Percentiles rank a stretch among this genome's conserved stretches.
Evolutionary conservation across 2,888 invertebrate genomes (phyloP).

Genomic region (Cepaea hortensis): DNA sequence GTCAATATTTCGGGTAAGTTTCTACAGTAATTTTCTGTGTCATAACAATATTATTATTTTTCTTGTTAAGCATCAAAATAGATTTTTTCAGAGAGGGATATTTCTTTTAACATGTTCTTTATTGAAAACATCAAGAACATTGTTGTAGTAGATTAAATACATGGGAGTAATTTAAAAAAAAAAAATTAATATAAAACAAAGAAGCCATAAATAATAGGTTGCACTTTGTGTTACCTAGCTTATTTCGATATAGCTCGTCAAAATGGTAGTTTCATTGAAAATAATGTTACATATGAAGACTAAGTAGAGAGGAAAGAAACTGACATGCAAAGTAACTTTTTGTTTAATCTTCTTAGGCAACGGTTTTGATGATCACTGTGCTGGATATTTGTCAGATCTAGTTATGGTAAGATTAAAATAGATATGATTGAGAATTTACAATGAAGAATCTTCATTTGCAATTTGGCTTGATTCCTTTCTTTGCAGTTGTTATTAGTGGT

Average conservation of each 20-base stretch:
- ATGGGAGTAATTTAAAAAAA: too few relatives aligned
- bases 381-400: constrained; percentile 36
- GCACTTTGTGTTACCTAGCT: too few relatives aligned
- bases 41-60: neutral
- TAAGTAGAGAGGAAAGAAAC: neutral
- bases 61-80: too few relatives aligned
- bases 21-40: neutral
- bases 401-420: constrained; percentile 36
- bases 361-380: constrained; percentile 44
- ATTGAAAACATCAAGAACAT: too few relatives aligned
- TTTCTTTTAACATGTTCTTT: neutral
- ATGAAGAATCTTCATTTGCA: too few relatives aligned
- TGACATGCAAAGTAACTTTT: neutral
- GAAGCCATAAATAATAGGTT: too few relatives aligned
- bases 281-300: neutral
- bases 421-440: neutral
- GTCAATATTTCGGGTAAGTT: constrained; percentile 68
- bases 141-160: neutral
- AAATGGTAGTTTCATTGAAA: neutral
- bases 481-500: too few relatives aligned
- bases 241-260: too few relatives aligned
- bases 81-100: neutral
- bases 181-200: too few relatives aligned
- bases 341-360: constrained; percentile 33
- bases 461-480: too few relatives aligned